These are phyloP conservation scores for Dryas iulia DNA, from an alignment of 1,140 invertebrate species.

Conservation along the genomic window DNA sequence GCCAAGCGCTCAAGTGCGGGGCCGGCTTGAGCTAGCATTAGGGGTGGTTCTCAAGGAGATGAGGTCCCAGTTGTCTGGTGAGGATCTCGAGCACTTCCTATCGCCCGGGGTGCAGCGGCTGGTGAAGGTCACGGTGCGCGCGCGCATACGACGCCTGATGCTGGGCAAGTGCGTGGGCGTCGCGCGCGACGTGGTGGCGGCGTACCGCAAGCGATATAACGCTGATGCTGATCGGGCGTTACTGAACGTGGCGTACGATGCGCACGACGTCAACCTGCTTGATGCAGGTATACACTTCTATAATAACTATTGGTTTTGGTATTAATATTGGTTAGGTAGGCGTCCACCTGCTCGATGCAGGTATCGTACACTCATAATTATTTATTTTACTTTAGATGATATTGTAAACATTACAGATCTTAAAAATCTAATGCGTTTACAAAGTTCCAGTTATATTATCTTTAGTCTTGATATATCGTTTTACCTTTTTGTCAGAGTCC, in stretches of 20 bases:
- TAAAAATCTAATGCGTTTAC: no score
- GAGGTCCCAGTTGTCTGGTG: constrained; percentile 17
- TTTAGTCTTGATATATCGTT: no score
- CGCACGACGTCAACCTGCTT: constrained; percentile 11
- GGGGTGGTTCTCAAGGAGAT: constrained; percentile 55
- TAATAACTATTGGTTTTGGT: no score
- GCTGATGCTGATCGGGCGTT: constrained; percentile 50
- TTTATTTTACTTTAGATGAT: no score
- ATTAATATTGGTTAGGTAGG: no score
- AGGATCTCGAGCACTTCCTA: constrained; percentile 23
- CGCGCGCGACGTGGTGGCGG: constrained; percentile 30
- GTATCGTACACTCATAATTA: no score
- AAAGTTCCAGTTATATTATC: no score
- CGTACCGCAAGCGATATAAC: constrained; percentile 51
- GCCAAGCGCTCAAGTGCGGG: constrained; percentile 43
- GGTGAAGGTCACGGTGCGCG: constrained; percentile 52
- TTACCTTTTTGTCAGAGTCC: no score
- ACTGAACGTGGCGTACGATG: constrained; percentile 37
- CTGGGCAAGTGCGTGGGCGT: constrained; percentile 46
- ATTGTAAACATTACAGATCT: no score
- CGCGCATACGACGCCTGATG: constrained; percentile 53
- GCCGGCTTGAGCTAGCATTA: constrained; percentile 59
- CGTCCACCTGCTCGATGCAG: no score
- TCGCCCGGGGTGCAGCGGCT: constrained; percentile 22
- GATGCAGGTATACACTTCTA: constrained; percentile 25